A percentile compares a stretch with the other conserved stretches of the same genome.
These are phyloP conservation scores for Regulus satrapa DNA, from an alignment of 2,113 vertebrate genomes.

Conservation along the genomic window DNA sequence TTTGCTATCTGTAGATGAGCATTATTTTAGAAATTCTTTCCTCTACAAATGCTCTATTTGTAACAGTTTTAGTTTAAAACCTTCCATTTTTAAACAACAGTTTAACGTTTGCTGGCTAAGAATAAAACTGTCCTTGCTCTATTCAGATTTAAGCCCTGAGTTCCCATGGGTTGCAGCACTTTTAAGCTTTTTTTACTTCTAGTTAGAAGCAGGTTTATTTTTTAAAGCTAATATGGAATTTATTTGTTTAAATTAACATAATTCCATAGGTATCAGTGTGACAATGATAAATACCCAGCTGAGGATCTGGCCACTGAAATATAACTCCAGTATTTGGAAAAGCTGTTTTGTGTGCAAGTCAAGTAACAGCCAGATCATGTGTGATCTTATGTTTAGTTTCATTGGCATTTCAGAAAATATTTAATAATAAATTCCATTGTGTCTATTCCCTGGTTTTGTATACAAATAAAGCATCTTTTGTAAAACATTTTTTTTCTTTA, in stretches of 20 bases:
- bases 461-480: constrained; percentile 54
- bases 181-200: not conserved
- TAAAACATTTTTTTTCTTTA: constrained; percentile 53
- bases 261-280: not conserved
- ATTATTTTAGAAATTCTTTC: not conserved
- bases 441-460: constrained; percentile 30
- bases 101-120: constrained; percentile 9
- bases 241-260: not conserved
- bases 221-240: constrained; percentile 42
- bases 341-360: not conserved
- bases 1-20: not conserved
- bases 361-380: not conserved
- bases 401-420: constrained; percentile 50
- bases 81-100: not conserved
- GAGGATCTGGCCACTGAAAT: not conserved
- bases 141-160: constrained; percentile 7
- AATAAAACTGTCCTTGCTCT: constrained; percentile 7
- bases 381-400: not conserved
- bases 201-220: not conserved
- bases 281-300: not conserved
- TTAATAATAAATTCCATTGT: constrained; percentile 38
- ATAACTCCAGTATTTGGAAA: not conserved
- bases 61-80: not conserved
- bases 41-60: not conserved
- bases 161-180: constrained; percentile 9